Evolutionary conservation across 2,797 vertebrate genomes (phyloP).

Genomic region (Microtus californicus): DNA sequence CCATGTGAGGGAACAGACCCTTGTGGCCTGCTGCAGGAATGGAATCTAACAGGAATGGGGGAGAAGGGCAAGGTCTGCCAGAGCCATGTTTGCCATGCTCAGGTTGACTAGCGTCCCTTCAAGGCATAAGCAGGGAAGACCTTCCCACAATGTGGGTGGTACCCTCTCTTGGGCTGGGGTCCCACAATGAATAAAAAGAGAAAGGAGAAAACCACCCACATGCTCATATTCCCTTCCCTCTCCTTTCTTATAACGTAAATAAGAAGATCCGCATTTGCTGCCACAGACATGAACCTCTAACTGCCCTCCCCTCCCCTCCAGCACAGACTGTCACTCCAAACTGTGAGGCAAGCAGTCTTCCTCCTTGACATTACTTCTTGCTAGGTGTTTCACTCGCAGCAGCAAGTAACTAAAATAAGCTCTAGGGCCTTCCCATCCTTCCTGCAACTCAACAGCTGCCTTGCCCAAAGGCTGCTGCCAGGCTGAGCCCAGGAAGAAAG

Average conservation of each 20-base stretch:
- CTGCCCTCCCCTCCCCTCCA: background rate
- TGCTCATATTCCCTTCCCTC: background rate
- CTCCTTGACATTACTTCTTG: background rate
- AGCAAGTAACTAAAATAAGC: background rate
- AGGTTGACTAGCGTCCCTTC: background rate
- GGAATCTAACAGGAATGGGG: background rate
- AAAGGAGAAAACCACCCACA: background rate
- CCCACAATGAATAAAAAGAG: background rate
- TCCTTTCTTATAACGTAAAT: background rate
- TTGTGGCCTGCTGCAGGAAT: background rate
- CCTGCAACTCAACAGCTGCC: background rate
- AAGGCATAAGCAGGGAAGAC: background rate
- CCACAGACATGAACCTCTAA: background rate
- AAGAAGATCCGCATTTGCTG: background rate
- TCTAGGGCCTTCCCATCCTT: background rate
- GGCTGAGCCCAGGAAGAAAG: background rate
- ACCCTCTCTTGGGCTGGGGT: background rate
- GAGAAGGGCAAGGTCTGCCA: background rate
- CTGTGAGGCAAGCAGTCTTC: background rate
- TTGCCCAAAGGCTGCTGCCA: background rate
- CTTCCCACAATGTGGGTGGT: too few relatives aligned
- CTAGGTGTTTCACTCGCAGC: background rate
- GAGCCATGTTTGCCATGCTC: background rate
- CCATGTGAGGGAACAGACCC: background rate
- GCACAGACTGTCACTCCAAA: background rate